Evolutionary conservation across 2,113 vertebrate genomes (phyloP).

Genomic region (Psephotus haematonotus): DNA sequence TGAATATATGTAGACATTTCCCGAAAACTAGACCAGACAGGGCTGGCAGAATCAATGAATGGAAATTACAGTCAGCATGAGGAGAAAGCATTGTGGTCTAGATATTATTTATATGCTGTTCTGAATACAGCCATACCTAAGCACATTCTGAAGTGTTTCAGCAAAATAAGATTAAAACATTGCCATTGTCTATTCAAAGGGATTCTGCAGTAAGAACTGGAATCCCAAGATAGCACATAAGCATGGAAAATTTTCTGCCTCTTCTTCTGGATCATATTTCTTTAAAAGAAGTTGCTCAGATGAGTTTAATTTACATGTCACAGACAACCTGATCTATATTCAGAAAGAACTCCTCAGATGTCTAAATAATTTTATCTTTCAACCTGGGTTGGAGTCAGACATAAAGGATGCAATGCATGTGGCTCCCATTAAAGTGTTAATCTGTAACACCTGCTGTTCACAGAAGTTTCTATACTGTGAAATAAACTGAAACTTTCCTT

Average conservation of each 20-base stretch:
- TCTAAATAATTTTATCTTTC: slow-evolving; percentile 37
- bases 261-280: background rate
- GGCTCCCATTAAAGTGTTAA: slow-evolving; percentile 33
- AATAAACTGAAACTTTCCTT: slow-evolving; percentile 1
- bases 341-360: slow-evolving; percentile 22
- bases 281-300: background rate
- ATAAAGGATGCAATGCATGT: slow-evolving; percentile 5
- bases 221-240: background rate
- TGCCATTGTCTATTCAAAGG: background rate
- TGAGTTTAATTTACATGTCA: background rate
- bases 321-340: slow-evolving; percentile 21
- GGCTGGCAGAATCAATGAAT: background rate
- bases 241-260: background rate
- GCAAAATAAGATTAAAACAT: background rate
- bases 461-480: background rate
- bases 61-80: background rate
- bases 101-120: background rate
- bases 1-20: background rate
- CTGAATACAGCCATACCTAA: background rate
- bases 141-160: background rate
- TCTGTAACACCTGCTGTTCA: slow-evolving; percentile 36
- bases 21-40: background rate
- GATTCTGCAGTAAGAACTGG: background rate
- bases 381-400: background rate
- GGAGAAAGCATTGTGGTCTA: background rate